These are phyloP conservation scores for Tipula vernalis DNA, from an alignment of 2,888 invertebrate genomes.

Conservation along the genomic window DNA sequence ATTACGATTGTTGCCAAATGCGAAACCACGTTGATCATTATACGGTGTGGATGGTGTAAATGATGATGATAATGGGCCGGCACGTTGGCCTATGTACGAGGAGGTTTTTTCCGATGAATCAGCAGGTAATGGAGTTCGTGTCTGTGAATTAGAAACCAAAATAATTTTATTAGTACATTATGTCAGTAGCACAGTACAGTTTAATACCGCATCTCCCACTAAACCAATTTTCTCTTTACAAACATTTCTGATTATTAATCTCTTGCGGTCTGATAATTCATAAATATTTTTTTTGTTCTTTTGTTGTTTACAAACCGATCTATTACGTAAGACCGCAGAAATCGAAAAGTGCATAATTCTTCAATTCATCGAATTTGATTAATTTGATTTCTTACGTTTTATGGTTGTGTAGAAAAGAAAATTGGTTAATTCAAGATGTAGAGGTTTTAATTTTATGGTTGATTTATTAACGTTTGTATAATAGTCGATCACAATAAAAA, in stretches of 20 bases:
- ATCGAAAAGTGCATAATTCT: slow-evolving; percentile 12
- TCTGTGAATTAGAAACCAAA: not conserved
- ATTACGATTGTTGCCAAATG: not conserved
- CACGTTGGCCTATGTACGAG: not conserved
- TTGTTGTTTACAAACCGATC: not conserved
- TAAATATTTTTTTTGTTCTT: not conserved
- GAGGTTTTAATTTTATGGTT: slow-evolving; percentile 5
- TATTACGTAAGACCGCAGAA: not conserved
- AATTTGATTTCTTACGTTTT: not conserved
- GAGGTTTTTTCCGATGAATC: not conserved
- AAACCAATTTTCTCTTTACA: not conserved
- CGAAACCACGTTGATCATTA: not conserved
- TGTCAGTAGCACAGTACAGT: not conserved
- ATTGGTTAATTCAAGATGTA: not conserved
- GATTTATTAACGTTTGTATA: not conserved
- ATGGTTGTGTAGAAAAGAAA: not conserved
- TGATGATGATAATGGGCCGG: not conserved
- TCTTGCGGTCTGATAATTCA: not conserved
- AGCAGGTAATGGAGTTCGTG: not conserved
- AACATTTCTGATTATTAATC: not conserved
- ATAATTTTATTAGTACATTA: not conserved
- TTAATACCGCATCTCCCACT: not conserved
- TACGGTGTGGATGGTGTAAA: not conserved
- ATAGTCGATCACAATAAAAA: not conserved
- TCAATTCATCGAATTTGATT: slow-evolving; percentile 6